These are phyloP conservation scores for Drosophila obscura DNA, from an alignment of 1,140 invertebrate species.

Conservation along the genomic window DNA sequence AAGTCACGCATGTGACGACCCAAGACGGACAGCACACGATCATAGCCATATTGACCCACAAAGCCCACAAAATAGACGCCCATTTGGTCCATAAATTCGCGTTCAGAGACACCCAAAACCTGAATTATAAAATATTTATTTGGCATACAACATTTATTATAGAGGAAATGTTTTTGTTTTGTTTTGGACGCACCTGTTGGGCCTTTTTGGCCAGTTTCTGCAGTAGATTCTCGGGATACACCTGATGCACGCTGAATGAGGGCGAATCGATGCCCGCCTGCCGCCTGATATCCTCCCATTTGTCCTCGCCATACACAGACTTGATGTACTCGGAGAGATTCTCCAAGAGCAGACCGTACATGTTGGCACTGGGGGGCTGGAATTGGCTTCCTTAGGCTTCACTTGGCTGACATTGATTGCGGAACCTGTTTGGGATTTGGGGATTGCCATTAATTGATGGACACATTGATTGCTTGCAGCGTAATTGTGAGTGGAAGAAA, in stretches of 20 bases:
- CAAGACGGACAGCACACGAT: constrained; percentile 93
- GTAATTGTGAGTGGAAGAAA: not conserved
- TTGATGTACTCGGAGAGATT: constrained; percentile 96
- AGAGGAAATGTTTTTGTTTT: not conserved
- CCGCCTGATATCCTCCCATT: constrained; percentile 94
- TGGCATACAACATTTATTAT: not conserved
- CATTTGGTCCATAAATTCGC: constrained; percentile 95
- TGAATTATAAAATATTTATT: constrained; percentile 75
- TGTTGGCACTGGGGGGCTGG: constrained; percentile 83
- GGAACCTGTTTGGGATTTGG: constrained; percentile 15
- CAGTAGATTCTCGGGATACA: constrained; percentile 95
- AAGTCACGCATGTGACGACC: constrained; percentile 97
- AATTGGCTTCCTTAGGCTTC: constrained; percentile 8
- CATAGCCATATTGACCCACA: constrained; percentile 97
- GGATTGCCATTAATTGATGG: constrained; percentile 29
- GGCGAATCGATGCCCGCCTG: constrained; percentile 92
- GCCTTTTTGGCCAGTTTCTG: constrained; percentile 92
- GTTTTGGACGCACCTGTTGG: constrained; percentile 87
- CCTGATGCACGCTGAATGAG: constrained; percentile 95
- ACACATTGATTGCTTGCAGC: not conserved
- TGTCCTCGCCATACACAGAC: constrained; percentile 94
- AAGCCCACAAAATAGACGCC: constrained; percentile 95
- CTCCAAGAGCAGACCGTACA: constrained; percentile 97
- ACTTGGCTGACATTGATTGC: constrained; percentile 34
- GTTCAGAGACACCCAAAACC: constrained; percentile 93